Conservation (phyloP, 2,888 invertebrate species). For the Drosophila tanythrix region DNA sequence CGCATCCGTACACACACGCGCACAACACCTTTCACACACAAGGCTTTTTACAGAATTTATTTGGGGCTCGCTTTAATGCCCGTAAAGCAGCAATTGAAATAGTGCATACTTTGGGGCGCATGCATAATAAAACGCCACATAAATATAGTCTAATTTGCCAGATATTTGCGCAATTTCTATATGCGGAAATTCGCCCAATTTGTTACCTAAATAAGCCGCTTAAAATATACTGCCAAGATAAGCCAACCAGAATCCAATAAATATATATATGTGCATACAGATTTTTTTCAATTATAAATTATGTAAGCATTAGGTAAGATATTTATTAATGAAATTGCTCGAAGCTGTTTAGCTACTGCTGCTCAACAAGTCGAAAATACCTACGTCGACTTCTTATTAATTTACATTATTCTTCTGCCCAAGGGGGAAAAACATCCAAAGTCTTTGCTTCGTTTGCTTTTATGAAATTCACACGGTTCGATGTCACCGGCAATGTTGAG, state of each 20-base stretch:
- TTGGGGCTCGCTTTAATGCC: conserved; percentile 35
- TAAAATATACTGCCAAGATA: conserved; percentile 29
- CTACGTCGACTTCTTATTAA: conserved; percentile 26
- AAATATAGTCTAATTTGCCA: conserved; percentile 63
- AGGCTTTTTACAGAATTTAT: conserved; percentile 51
- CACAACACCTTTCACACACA: conserved; percentile 1
- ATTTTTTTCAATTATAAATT: conserved; percentile 37
- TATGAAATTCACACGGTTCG: conserved; percentile 61
- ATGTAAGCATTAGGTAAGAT: conserved; percentile 51
- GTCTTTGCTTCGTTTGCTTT: neutral
- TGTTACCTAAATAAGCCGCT: conserved; percentile 28
- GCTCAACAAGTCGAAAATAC: conserved; percentile 39
- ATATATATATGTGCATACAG: conserved; percentile 18
- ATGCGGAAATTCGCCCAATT: conserved; percentile 31
- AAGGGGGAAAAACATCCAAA: neutral
- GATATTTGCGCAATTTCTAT: conserved; percentile 48
- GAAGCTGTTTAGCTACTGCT: conserved; percentile 52
- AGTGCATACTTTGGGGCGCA: conserved; percentile 48
- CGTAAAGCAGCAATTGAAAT: conserved; percentile 50
- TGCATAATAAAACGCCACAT: conserved; percentile 56
- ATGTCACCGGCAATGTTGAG: conserved; percentile 71
- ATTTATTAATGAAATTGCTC: conserved; percentile 72
- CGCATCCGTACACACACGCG: conserved; percentile 4
- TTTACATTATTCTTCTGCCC: conserved; percentile 37
- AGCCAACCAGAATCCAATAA: conserved; percentile 9